Conservation (phyloP, 2,113 vertebrate genomes). For the Chaetodon auriga region DNA sequence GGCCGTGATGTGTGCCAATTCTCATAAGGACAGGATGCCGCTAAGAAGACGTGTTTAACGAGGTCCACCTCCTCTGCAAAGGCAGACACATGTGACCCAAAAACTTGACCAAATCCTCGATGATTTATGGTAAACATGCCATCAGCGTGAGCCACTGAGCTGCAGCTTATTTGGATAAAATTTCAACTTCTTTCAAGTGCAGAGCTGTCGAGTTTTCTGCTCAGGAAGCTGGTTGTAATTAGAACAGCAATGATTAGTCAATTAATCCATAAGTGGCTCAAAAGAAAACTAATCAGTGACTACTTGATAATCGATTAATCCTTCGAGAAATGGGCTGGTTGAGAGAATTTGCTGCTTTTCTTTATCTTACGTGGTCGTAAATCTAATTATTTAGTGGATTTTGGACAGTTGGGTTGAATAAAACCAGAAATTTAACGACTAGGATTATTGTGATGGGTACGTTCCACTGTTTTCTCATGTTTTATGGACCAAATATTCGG, state of each 20-base stretch:
- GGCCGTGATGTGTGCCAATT: slow-evolving; percentile 34
- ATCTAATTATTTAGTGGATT: background rate
- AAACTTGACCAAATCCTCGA: background rate
- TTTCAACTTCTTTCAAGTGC: background rate
- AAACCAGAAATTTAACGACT: background rate
- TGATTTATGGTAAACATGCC: background rate
- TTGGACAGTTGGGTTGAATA: background rate
- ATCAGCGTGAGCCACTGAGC: background rate
- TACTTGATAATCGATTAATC: too few relatives aligned
- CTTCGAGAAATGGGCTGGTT: background rate
- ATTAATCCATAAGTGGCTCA: background rate
- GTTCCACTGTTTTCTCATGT: background rate
- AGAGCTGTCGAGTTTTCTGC: background rate
- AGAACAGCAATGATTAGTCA: background rate
- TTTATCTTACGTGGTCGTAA: background rate
- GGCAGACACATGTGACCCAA: background rate
- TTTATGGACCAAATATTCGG: background rate
- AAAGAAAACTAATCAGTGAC: background rate
- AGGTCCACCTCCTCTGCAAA: background rate
- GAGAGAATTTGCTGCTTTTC: background rate
- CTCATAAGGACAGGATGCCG: slow-evolving; percentile 41
- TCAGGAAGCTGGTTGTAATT: background rate
- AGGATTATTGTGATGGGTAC: too few relatives aligned
- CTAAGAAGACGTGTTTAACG: background rate
- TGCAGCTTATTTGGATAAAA: background rate